Evolutionary conservation across 2,113 vertebrate species (phyloP).

Genomic region (human (Homo sapiens)): GRCh38 chr15:36387501-36388000

Average conservation of each 20-base stretch:
- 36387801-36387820: neutral
- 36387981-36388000: no score
- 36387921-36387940: neutral
- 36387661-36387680: constrained; percentile 3
- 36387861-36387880: neutral
- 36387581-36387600: neutral
- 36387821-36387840: constrained; percentile 11
- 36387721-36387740: constrained; percentile 25
- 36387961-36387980: neutral
- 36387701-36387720: neutral
- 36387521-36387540: neutral
- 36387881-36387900: neutral
- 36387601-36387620: neutral
- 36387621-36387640: neutral
- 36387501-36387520: neutral
- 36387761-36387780: constrained; percentile 30
- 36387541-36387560: neutral
- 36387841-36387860: constrained; percentile 12
- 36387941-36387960: constrained; percentile 22
- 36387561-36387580: neutral
- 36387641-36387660: neutral
- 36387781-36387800: constrained; percentile 27
- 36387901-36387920: neutral
- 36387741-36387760: constrained; percentile 26
- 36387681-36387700: constrained; percentile 8